phyloP scores from a whole-genome alignment of 2,797 vertebrate species.

The Bovichtus diacanthus region DNA sequence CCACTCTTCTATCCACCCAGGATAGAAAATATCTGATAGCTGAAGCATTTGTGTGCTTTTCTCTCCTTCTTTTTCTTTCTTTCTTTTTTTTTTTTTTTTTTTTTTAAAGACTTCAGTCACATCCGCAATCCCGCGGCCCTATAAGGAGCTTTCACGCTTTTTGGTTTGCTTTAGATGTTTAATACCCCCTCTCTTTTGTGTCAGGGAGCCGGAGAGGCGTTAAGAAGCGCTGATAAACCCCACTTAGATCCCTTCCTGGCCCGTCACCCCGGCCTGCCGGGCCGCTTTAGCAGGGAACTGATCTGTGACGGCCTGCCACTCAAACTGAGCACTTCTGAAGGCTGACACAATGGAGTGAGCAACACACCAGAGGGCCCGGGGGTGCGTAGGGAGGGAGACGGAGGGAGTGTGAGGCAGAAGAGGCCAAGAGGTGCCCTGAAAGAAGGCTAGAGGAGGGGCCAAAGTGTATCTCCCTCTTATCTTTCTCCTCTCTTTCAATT shows the following conservation, averaged over 20 bases:
- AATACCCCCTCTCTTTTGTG: constrained; percentile 99
- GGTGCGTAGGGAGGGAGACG: constrained; percentile 44
- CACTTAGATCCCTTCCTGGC: constrained; percentile 99
- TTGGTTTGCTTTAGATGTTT: constrained; percentile 99
- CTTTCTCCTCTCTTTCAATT: constrained; percentile 59
- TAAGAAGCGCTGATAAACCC: constrained; percentile 99
- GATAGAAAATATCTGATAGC: constrained; percentile 55
- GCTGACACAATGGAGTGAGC: constrained; percentile 98
- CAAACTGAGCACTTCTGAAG: constrained; percentile 99
- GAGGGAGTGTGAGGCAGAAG: constrained; percentile 51
- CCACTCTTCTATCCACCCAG: constrained; percentile 56
- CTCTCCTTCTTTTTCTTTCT: constrained; percentile 36
- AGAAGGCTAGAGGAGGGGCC: constrained; percentile 74
- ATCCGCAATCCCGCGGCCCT: constrained; percentile 96
- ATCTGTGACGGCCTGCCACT: constrained; percentile 99
- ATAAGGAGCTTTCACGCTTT: constrained; percentile 99
- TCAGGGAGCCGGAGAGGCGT: constrained; percentile 98
- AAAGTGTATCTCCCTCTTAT: constrained; percentile 79
- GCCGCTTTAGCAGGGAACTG: constrained; percentile 99
- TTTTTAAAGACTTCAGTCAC: constrained; percentile 98
- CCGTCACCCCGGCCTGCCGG: constrained; percentile 98
- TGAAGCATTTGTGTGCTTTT: constrained; percentile 64
- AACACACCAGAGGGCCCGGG: constrained; percentile 83
- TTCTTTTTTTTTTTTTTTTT: constrained; percentile 33
- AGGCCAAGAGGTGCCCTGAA: constrained; percentile 75